Evolutionary conservation across 2,797 vertebrate genomes (phyloP).

Genomic region (Acrocephalus scirpaceus): DNA sequence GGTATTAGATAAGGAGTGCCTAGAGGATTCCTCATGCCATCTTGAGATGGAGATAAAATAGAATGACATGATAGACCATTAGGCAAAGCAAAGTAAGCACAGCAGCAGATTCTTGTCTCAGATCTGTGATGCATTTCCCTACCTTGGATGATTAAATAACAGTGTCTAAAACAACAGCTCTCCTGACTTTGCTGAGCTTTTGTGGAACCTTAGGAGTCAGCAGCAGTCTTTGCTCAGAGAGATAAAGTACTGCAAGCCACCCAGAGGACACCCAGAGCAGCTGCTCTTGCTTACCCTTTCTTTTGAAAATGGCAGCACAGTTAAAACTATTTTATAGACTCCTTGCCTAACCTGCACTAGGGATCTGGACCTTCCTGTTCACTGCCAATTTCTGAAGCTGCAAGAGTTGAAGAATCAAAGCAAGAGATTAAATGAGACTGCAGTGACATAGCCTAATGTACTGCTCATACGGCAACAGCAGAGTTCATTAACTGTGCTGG

Average conservation of each 20-base stretch:
- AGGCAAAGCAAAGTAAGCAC: slow-evolving; percentile 31
- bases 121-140: background rate
- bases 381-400: background rate
- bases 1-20: slow-evolving; percentile 10
- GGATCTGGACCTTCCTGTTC: background rate
- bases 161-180: slow-evolving; percentile 33
- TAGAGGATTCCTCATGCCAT: slow-evolving; percentile 5
- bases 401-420: background rate
- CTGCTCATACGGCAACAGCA: background rate
- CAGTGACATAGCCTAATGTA: background rate
- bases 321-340: slow-evolving; percentile 33
- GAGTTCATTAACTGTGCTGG: background rate
- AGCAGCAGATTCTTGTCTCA: slow-evolving; percentile 5
- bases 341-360: background rate
- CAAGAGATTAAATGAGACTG: background rate
- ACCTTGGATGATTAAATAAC: background rate
- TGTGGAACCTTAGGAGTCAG: background rate
- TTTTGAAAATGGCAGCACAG: slow-evolving; percentile 81
- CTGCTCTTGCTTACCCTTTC: slow-evolving; percentile 88
- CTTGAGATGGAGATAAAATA: slow-evolving; percentile 31
- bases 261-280: slow-evolving; percentile 73
- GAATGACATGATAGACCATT: background rate
- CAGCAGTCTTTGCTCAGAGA: slow-evolving; percentile 21
- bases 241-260: background rate
- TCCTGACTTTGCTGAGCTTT: slow-evolving; percentile 6